Evolutionary conservation across 2,888 invertebrate species (phyloP), one percentile per base, ranked within the genome.

Genomic region (Trypoxylon attenuatum): DNA sequence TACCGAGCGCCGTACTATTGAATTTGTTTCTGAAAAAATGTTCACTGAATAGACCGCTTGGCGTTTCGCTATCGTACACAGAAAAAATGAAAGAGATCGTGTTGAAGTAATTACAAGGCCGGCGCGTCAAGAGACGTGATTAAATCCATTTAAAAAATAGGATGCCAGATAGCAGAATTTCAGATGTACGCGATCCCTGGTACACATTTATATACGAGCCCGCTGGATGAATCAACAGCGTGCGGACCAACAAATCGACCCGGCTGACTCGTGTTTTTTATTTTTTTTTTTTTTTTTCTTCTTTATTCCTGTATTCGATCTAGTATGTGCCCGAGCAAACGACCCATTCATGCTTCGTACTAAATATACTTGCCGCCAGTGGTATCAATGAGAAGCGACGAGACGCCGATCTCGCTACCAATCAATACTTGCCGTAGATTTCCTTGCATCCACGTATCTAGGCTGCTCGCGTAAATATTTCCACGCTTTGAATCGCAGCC

Each of bases 331-430:
- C 49, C 49, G 15, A 21, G 65, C 59, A 62, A 69, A 69, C 69
- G 62, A 69, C 27, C 59, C 49, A 69, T 69, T 71, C 69, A 57
- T 33, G 8, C 33, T 13, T 23, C 15, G 57, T 60, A 63, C 66
- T 71, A 71, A 69, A 66, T 56, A 66, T 56, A 60, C 52, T 10
- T 33, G 45, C 59, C 46, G 45, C 66, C 51, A 59, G 46, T 33
- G 46, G 15, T 18, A 16, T 18, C 42, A 53, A 67, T 67, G 54
- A 62, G 52, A 53, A 57, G 50, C 55, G 16, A 57, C 19, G 54
- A 49, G 53, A 60, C 50, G 43, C 39, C 39, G 61, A 50, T 57
- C 53, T 39, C 27, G 29, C 62, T 49, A 70, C 62, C 70, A 55
- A 61, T 52, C 56, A 50, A 51, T 54, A 59, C 55, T 50, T 15